A percentile compares a stretch with the other conserved stretches of the same genome.
Conservation (phyloP, 2,113 vertebrate species). For the Silurus meridionalis region DNA sequence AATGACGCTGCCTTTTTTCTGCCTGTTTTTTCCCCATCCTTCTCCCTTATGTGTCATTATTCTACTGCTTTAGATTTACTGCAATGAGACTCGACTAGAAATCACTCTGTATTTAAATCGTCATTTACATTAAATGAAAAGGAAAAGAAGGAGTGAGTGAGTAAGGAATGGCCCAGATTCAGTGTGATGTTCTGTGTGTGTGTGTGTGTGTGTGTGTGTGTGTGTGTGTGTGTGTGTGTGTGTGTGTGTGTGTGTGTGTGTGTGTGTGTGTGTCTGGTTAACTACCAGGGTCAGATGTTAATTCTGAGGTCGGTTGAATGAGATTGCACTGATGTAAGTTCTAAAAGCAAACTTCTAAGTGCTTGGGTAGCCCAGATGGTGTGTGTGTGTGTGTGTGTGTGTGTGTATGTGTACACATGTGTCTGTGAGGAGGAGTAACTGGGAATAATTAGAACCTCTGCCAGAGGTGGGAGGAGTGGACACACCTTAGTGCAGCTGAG, state of each 20-base stretch:
- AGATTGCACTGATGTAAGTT: constrained; percentile 51
- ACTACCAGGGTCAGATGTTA: constrained; percentile 39
- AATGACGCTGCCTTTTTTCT: neutral
- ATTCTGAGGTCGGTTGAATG: constrained; percentile 53
- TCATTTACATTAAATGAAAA: too few relatives aligned
- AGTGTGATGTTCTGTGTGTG: constrained; percentile 25
- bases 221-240: constrained; percentile 38
- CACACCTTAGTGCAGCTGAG: constrained; percentile 42
- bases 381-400: constrained; percentile 15
- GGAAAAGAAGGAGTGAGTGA: neutral
- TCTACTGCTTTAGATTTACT: neutral
- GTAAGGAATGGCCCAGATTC: constrained; percentile 5
- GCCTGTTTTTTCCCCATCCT: neutral
- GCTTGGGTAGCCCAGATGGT: constrained; percentile 42
- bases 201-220: constrained; percentile 32
- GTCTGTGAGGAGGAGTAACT: constrained; percentile 18
- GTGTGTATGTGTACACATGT: neutral
- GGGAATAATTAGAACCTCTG: constrained; percentile 35
- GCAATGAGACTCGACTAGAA: neutral
- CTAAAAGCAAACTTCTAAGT: constrained; percentile 19
- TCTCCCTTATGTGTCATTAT: neutral
- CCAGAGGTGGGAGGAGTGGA: constrained; percentile 28
- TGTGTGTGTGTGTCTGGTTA: constrained; percentile 38
- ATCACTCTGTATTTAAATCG: neutral
- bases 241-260: constrained; percentile 31